phyloP scores from a whole-genome alignment of 2,797 vertebrate genomes.

The Betta splendens region DNA sequence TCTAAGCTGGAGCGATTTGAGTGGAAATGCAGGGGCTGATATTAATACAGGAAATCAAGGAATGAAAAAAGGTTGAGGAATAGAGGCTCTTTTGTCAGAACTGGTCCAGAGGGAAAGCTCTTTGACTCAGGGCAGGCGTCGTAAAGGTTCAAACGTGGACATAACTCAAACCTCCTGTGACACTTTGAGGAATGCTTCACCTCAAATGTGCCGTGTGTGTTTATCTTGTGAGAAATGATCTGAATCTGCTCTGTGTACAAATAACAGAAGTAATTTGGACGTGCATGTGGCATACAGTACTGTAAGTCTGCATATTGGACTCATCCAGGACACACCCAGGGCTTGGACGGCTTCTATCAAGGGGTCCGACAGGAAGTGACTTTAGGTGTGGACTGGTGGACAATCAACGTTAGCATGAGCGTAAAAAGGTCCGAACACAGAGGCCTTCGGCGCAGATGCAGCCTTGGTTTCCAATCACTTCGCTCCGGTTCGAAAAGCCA shows the following conservation, averaged over 20 bases:
- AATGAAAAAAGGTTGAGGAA: slow-evolving; percentile 33
- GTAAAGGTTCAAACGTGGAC: slow-evolving; percentile 32
- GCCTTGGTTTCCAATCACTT: slow-evolving; percentile 21
- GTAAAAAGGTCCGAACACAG: slow-evolving; percentile 35
- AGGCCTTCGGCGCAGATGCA: not conserved
- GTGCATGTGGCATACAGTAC: not conserved
- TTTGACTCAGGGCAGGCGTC: slow-evolving; percentile 28
- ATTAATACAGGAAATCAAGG: slow-evolving; percentile 57
- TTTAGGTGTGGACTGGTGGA: not conserved
- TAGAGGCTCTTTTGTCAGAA: slow-evolving; percentile 57
- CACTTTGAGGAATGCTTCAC: slow-evolving; percentile 14
- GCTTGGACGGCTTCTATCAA: not conserved
- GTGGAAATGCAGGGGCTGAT: slow-evolving; percentile 18
- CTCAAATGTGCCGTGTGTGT: not conserved
- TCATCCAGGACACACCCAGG: slow-evolving; percentile 5
- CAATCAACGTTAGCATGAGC: slow-evolving; percentile 7
- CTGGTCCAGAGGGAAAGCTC: slow-evolving; percentile 26
- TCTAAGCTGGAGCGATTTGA: slow-evolving; percentile 11
- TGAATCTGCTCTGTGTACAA: too few species aligned
- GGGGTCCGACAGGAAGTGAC: not conserved
- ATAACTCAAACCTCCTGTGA: slow-evolving; percentile 6
- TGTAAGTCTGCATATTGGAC: not conserved
- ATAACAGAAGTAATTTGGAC: too few species aligned
- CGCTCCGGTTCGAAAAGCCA: slow-evolving; percentile 14
- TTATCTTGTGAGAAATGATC: not conserved